phyloP scores from a whole-genome alignment of 1,140 invertebrate species.

The Doryteuthis pealeii region DNA sequence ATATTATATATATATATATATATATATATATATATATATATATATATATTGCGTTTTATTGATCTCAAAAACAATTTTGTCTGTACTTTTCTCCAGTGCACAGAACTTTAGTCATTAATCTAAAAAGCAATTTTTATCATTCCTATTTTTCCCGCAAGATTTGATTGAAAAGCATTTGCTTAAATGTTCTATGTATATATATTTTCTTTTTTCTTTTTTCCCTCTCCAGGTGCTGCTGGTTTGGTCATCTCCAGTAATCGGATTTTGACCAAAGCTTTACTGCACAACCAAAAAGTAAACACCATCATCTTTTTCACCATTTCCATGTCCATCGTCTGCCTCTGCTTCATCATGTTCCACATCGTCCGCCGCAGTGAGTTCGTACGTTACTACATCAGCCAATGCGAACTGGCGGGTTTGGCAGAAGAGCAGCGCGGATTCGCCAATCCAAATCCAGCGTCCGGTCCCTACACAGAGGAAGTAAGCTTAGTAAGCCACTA shows the following conservation, averaged over 20 bases:
- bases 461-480: constrained; percentile 32
- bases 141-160: too few species aligned
- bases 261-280: constrained; percentile 77
- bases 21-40: too few species aligned
- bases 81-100: too few species aligned
- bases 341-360: constrained; percentile 77
- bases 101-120: too few species aligned
- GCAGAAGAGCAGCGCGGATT: constrained; percentile 33
- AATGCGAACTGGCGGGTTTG: constrained; percentile 61
- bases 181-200: too few species aligned
- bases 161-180: too few species aligned
- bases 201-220: background rate
- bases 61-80: too few species aligned
- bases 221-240: constrained; percentile 74
- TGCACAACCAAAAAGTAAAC: constrained; percentile 74
- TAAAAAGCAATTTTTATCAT: too few species aligned
- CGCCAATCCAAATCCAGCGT: constrained; percentile 16
- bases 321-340: constrained; percentile 73
- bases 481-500: constrained; percentile 38
- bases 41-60: too few species aligned
- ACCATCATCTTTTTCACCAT: constrained; percentile 83
- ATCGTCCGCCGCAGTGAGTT: constrained; percentile 77
- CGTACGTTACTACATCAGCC: constrained; percentile 78
- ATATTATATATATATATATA: too few species aligned
- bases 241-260: constrained; percentile 81